Conservation (phyloP, 2,113 vertebrate genomes). For the Amazona vittata region DNA sequence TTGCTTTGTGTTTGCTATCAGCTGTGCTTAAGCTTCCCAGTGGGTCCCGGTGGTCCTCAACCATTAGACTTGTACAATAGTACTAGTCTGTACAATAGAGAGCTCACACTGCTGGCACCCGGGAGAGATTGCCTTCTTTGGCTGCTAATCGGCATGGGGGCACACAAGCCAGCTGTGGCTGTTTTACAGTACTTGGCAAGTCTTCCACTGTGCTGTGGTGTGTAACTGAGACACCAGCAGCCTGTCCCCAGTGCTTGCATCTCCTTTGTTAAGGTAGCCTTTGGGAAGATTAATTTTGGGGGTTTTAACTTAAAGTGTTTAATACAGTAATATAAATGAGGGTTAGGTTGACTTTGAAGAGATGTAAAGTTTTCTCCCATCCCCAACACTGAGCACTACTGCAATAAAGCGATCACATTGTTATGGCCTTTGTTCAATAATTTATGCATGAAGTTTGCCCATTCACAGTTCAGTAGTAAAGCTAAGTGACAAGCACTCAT, state of each 20-base stretch:
- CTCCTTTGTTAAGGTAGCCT: not conserved
- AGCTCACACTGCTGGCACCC: not conserved
- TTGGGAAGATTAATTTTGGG: not conserved
- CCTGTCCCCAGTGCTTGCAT: accelerated
- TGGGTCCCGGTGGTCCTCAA: not conserved
- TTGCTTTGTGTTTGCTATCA: not conserved
- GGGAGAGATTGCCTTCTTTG: not conserved
- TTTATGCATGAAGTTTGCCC: not conserved
- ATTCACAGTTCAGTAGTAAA: not conserved
- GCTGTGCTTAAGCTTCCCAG: not conserved
- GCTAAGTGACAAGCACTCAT: not conserved
- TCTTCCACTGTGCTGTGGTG: not conserved
- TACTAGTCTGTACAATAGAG: not conserved
- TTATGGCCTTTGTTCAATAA: not conserved
- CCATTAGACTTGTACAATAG: not conserved
- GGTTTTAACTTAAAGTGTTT: not conserved
- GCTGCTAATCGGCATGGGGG: accelerated
- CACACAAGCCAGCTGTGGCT: not conserved
- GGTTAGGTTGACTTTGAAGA: not conserved
- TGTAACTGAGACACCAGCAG: not conserved
- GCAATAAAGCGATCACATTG: not conserved
- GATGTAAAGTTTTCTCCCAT: not conserved
- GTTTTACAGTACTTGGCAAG: not conserved
- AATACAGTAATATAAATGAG: not conserved
- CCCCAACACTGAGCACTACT: not conserved